Conservation (phyloP, 2,888 invertebrate genomes). For the Lepidochitona cinerea region DNA sequence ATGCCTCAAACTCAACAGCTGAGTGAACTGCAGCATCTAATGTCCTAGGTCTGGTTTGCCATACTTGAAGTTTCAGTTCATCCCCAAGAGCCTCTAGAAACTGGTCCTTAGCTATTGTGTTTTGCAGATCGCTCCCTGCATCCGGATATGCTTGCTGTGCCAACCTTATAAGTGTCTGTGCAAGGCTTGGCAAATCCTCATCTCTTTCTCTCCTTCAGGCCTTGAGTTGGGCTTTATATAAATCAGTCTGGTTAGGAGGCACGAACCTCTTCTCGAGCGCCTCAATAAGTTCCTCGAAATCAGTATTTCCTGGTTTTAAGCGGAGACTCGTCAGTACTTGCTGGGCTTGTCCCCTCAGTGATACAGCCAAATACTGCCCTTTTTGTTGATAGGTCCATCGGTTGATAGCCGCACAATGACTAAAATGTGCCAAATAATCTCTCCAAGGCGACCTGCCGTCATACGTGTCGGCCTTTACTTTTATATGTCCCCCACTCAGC, state of each 20-base stretch:
- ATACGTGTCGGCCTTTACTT: conserved; percentile 17
- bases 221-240: conserved; percentile 14
- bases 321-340: not conserved
- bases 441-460: conserved; percentile 19
- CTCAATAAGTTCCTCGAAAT: not conserved
- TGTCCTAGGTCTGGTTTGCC: not conserved
- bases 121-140: not conserved
- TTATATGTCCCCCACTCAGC: too few relatives aligned
- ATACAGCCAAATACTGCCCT: conserved; percentile 17
- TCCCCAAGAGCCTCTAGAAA: conserved; percentile 16
- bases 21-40: conserved; percentile 19
- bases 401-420: conserved; percentile 10
- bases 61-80: not conserved
- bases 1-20: conserved; percentile 18
- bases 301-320: not conserved
- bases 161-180: not conserved
- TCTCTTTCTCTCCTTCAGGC: conserved; percentile 5
- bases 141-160: not conserved
- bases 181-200: not conserved
- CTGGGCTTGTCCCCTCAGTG: conserved; percentile 16
- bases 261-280: conserved; percentile 14
- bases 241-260: conserved; percentile 15
- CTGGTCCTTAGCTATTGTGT: conserved; percentile 6
- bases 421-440: conserved; percentile 23
- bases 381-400: conserved; percentile 12